Percentiles rank a stretch among this genome's conserved stretches.
Conservation (phyloP, 2,888 invertebrate species). For the Apeira syringaria region DNA sequence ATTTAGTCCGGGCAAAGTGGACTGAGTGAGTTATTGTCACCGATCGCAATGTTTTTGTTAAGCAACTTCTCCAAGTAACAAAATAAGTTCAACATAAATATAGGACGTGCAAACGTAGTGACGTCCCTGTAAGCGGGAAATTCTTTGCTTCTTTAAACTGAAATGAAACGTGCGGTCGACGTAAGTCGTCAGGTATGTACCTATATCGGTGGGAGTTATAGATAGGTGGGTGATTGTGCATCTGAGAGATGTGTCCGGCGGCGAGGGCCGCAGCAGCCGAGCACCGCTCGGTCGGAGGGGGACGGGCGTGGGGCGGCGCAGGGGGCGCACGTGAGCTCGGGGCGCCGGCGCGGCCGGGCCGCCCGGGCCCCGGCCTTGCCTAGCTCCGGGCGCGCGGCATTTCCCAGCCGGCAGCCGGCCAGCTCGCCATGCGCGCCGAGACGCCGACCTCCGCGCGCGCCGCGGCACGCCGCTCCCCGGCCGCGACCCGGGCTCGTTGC, state of each 20-base stretch:
- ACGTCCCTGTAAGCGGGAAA: conserved; percentile 20
- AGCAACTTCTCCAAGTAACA: neutral
- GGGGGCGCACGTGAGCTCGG: conserved; percentile 66
- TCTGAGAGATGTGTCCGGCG: conserved; percentile 67
- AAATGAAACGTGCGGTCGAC: conserved; percentile 47
- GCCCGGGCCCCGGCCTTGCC: conserved; percentile 61
- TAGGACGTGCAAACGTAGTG: neutral
- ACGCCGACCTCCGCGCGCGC: conserved; percentile 55
- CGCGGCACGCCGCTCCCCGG: conserved; percentile 63
- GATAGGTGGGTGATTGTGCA: conserved; percentile 73
- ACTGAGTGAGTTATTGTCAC: conserved; percentile 33
- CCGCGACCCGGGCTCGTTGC: conserved; percentile 66
- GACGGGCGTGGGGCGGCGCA: conserved; percentile 55
- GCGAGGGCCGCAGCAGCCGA: conserved; percentile 48
- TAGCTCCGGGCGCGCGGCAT: conserved; percentile 68
- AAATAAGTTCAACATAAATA: neutral
- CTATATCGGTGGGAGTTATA: conserved; percentile 58
- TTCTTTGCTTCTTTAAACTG: conserved; percentile 42
- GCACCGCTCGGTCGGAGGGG: conserved; percentile 37
- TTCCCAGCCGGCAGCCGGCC: conserved; percentile 67
- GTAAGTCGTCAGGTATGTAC: conserved; percentile 30
- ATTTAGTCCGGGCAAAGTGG: conserved; percentile 28
- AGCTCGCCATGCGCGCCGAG: conserved; percentile 65
- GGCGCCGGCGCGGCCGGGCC: conserved; percentile 77
- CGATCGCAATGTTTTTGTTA: conserved; percentile 3